A percentile compares a stretch with the other conserved stretches of the same genome.
Evolutionary conservation across 2,888 invertebrate species (phyloP).

Genomic region (Argyresthia goedartella): DNA sequence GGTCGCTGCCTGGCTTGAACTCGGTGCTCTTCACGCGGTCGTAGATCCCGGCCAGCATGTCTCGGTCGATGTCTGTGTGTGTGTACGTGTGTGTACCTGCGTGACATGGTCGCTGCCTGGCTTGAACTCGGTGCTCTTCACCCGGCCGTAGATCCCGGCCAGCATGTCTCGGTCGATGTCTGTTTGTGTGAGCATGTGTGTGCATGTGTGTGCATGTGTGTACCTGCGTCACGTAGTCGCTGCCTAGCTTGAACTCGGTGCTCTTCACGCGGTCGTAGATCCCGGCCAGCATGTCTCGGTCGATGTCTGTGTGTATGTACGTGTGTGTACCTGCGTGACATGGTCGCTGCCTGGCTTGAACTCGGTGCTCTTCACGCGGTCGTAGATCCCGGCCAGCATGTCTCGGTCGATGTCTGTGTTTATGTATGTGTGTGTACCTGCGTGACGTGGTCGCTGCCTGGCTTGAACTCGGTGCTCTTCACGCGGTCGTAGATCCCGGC

Average conservation of each 20-base stretch:
- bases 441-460: conserved; percentile 95
- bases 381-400: too few species aligned
- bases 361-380: conserved; percentile 94
- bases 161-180: conserved; percentile 90
- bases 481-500: conserved; percentile 75
- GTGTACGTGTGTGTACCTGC: conserved; percentile 31
- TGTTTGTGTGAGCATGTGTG: too few species aligned
- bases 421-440: conserved; percentile 30
- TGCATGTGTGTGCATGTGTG: too few species aligned
- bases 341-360: conserved; percentile 97
- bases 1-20: conserved; percentile 96
- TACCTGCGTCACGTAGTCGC: conserved; percentile 88
- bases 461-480: conserved; percentile 94
- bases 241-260: conserved; percentile 95
- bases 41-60: conserved; percentile 91
- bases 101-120: conserved; percentile 96
- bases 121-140: conserved; percentile 94
- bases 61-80: conserved; percentile 77
- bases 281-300: conserved; percentile 91
- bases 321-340: conserved; percentile 73
- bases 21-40: conserved; percentile 91
- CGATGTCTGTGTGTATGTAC: conserved; percentile 74
- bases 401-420: conserved; percentile 92
- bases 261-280: conserved; percentile 96
- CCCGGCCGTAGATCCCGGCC: too few species aligned